These are phyloP conservation scores for Branchinecta lindahli DNA, from an alignment of 1,140 invertebrate species.

Conservation along the genomic window DNA sequence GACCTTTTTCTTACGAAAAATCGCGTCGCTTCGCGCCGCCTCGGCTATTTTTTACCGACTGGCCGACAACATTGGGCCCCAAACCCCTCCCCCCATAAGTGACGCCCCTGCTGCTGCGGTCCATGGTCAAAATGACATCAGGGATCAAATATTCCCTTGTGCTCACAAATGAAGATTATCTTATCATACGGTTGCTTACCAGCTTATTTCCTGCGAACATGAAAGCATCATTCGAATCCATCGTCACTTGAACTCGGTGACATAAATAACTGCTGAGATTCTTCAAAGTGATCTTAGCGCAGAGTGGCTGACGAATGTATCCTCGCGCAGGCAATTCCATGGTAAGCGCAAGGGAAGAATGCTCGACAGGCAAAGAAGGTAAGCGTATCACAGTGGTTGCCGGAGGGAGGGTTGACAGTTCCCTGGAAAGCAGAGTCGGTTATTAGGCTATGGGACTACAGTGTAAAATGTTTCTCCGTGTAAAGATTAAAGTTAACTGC, in stretches of 20 bases:
- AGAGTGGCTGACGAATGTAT: slow-evolving; percentile 45
- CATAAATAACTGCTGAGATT: slow-evolving; percentile 36
- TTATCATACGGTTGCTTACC: slow-evolving; percentile 31
- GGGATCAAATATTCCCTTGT: too few species aligned
- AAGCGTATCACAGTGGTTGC: slow-evolving; percentile 32
- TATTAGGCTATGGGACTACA: background rate
- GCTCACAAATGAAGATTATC: too few species aligned
- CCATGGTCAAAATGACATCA: too few species aligned
- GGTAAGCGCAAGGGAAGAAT: slow-evolving; percentile 51
- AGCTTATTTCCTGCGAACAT: slow-evolving; percentile 83
- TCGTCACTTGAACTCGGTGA: slow-evolving; percentile 45
- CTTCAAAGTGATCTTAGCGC: slow-evolving; percentile 49
- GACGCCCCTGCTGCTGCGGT: too few species aligned
- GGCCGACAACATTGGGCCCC: too few species aligned
- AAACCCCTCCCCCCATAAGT: too few species aligned
- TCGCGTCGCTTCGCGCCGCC: too few species aligned
- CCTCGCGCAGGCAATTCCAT: slow-evolving; percentile 54
- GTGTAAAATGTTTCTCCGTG: background rate
- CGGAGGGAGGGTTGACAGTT: slow-evolving; percentile 22
- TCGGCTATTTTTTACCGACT: too few species aligned
- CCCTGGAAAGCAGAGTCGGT: slow-evolving; percentile 12
- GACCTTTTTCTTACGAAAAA: too few species aligned
- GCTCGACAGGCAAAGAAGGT: slow-evolving; percentile 36
- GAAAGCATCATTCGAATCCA: slow-evolving; percentile 68
- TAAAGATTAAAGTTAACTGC: too few species aligned